A percentile compares a stretch with the other conserved stretches of the same genome.
phyloP scores from a whole-genome alignment of 1,140 invertebrate genomes.

The Sycobia sp. region DNA sequence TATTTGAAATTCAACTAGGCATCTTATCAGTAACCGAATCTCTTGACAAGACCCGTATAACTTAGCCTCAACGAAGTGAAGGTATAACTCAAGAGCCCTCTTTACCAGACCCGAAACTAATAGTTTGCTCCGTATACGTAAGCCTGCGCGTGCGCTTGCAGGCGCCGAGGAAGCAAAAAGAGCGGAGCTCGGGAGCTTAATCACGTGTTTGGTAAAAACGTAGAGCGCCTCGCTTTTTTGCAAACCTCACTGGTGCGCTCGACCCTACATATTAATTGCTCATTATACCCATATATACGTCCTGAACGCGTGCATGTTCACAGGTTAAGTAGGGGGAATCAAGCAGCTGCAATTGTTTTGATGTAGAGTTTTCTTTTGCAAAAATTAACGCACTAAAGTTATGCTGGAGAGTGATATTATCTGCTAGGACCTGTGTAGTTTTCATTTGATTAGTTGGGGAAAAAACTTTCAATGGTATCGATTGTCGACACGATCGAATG shows the following conservation, averaged over 20 bases:
- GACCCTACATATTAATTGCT: constrained; percentile 32
- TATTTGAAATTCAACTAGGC: constrained; percentile 7
- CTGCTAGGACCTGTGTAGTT: too few species aligned
- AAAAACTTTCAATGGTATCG: too few species aligned
- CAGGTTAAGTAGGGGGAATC: not conserved
- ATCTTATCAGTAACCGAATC: constrained; percentile 13
- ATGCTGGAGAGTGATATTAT: too few species aligned
- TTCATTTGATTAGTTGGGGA: too few species aligned
- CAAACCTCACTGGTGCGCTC: not conserved
- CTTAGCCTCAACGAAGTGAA: constrained; percentile 40
- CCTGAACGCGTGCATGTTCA: not conserved
- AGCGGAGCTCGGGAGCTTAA: constrained; percentile 14
- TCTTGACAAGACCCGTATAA: constrained; percentile 42
- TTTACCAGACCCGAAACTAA: constrained; percentile 35
- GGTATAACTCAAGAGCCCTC: constrained; percentile 36
- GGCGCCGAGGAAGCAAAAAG: constrained; percentile 40
- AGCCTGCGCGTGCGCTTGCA: too few species aligned
- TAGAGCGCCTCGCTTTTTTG: not conserved
- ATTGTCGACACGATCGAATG: too few species aligned
- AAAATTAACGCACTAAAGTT: too few species aligned
- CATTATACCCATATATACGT: constrained; percentile 21
- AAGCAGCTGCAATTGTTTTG: too few species aligned
- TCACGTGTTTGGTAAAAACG: constrained; percentile 39
- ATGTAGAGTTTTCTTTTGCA: too few species aligned
- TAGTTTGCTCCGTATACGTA: constrained; percentile 21